Conservation (phyloP, 2,888 invertebrate genomes). For the Noctua janthina region DNA sequence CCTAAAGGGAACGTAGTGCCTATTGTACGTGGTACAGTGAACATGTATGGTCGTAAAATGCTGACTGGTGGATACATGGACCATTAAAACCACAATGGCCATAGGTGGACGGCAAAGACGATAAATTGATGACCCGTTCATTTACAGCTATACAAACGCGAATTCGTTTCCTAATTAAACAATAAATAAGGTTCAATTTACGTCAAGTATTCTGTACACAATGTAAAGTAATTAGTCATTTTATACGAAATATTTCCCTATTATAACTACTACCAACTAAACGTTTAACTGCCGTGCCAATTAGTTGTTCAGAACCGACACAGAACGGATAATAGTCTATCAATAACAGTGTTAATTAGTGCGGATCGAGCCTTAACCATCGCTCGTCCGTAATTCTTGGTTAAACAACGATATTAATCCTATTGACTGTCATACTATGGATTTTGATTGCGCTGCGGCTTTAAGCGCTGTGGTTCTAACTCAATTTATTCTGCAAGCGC, state of each 20-base stretch:
- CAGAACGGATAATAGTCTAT: slow-evolving; percentile 32
- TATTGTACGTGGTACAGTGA: slow-evolving; percentile 21
- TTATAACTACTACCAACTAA: not conserved
- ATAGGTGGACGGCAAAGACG: not conserved
- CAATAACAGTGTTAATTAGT: slow-evolving; percentile 51
- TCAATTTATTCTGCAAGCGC: slow-evolving; percentile 1
- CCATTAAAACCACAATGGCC: slow-evolving; percentile 24
- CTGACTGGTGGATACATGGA: slow-evolving; percentile 12
- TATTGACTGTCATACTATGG: slow-evolving; percentile 22
- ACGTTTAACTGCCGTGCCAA: slow-evolving; percentile 12
- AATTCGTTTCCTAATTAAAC: not conserved
- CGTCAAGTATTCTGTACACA: too few relatives aligned
- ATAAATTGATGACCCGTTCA: not conserved
- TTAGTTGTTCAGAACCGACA: slow-evolving; percentile 3
- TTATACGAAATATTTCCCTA: not conserved
- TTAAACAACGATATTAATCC: slow-evolving; percentile 51
- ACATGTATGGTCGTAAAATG: slow-evolving; percentile 25
- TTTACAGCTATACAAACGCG: not conserved
- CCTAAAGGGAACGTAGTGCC: slow-evolving; percentile 46
- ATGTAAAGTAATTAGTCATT: not conserved
- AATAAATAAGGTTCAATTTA: not conserved
- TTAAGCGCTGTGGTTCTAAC: not conserved
- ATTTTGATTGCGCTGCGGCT: slow-evolving; percentile 34
- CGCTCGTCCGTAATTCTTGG: slow-evolving; percentile 33
- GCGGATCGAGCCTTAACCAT: slow-evolving; percentile 26